Percentiles rank a stretch among this genome's conserved stretches.
These are phyloP conservation scores for Lasioglossum vierecki DNA, from an alignment of 2,888 invertebrate species.

Conservation along the genomic window DNA sequence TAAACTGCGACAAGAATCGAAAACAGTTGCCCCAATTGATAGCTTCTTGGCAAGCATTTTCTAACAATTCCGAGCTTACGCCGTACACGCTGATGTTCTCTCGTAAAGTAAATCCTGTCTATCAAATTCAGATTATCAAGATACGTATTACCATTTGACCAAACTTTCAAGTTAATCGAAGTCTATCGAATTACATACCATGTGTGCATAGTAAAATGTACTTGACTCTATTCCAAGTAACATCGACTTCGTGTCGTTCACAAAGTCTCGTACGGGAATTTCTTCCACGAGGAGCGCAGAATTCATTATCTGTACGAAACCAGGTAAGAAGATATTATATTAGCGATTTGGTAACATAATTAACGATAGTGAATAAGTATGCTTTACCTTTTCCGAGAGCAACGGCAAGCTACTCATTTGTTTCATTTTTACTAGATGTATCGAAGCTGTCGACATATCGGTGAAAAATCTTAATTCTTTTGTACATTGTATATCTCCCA, in stretches of 20 bases:
- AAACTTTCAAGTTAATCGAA: not conserved
- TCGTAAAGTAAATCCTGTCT: conserved; percentile 75
- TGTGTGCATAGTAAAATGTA: conserved; percentile 73
- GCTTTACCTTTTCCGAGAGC: conserved; percentile 64
- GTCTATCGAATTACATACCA: conserved; percentile 46
- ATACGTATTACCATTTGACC: not conserved
- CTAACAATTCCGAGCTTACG: conserved; percentile 72
- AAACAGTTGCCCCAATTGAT: conserved; percentile 81
- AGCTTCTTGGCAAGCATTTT: conserved; percentile 71
- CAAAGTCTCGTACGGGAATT: conserved; percentile 73
- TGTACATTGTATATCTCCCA: conserved; percentile 72
- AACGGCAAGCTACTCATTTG: conserved; percentile 69
- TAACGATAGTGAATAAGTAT: not conserved
- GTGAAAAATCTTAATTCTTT: conserved; percentile 75
- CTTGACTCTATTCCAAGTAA: conserved; percentile 80
- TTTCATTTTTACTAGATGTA: conserved; percentile 76
- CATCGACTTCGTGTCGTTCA: conserved; percentile 76
- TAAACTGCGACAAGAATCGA: conserved; percentile 73
- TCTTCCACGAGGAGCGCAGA: conserved; percentile 62
- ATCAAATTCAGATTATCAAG: conserved; percentile 1
- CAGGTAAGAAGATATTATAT: conserved; percentile 23
- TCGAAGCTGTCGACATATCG: conserved; percentile 73
- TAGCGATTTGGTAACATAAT: not conserved
- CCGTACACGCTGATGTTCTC: conserved; percentile 73
- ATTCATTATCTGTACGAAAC: conserved; percentile 49